Evolutionary conservation across 2,113 vertebrate genomes (phyloP), one percentile per base, ranked within the genome.

Genomic region (Vombatus ursinus): DNA sequence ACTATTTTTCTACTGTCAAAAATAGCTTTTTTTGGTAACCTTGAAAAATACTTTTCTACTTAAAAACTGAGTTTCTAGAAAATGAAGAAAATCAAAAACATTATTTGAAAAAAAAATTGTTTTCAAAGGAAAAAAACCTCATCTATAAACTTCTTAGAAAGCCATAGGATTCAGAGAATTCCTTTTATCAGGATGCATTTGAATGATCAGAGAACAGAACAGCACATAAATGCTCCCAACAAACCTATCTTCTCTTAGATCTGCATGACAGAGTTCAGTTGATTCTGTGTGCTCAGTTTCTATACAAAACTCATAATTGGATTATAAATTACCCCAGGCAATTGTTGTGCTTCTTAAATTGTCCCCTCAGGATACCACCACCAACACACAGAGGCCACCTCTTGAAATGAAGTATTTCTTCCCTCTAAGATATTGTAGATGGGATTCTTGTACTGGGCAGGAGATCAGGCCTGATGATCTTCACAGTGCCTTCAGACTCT

Each of bases 281-380:
- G 8, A 6, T 2, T 47, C 84, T 48, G 44, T 1, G 0, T 0
- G 3, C 16, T 8, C 57, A 1, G 1, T 7, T 28, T 11, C 8
- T 28, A 3, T 0, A 16, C 52, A 95, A 0, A 47, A 61, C 3
- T 31, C 44, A 54, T 24, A 6, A 61, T 8, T 5, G 54, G n/a
- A 37, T 14, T 93, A 1, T 3, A 4, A 48, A 0, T 0, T n/a
- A 90, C 48, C 8, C 93, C 3, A 48, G 52, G 14, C 48, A 25
- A 90, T 12, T 3, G 0, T 11, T 6, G 6, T 37, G 12, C 84
- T 26, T 50, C 51, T 50, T 50, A 8, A 50, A 31, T 52, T 68
- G 37, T 61, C 22, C 37, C 19, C 3, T 91, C n/a, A 7, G 44
- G 6, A 26, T 4, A 68, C 37, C 12, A 19, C 1, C 68, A 84